These are phyloP conservation scores for Mantis religiosa DNA, from an alignment of 2,888 invertebrate species.

Conservation along the genomic window DNA sequence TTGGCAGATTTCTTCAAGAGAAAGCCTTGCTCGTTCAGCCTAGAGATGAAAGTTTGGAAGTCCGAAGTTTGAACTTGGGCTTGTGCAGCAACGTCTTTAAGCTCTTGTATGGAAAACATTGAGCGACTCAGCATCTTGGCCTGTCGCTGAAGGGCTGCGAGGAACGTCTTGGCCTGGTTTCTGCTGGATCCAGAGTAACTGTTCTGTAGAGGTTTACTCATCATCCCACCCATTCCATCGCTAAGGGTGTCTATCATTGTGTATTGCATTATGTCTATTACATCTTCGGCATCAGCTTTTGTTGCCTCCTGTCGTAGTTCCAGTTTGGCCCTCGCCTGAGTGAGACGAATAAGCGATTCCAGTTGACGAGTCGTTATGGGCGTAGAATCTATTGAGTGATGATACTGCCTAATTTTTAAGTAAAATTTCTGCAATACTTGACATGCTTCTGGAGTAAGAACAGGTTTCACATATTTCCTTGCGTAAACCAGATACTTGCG, in stretches of 20 bases:
- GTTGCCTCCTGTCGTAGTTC: slow-evolving; percentile 78
- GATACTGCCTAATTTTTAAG: slow-evolving; percentile 65
- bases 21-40: slow-evolving; percentile 81
- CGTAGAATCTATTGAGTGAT: slow-evolving; percentile 62
- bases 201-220: slow-evolving; percentile 59
- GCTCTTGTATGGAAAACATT: slow-evolving; percentile 69
- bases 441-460: slow-evolving; percentile 68
- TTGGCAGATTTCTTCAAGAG: slow-evolving; percentile 75
- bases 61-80: slow-evolving; percentile 61
- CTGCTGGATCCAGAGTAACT: slow-evolving; percentile 69
- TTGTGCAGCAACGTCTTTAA: slow-evolving; percentile 66
- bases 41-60: slow-evolving; percentile 66
- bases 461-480: slow-evolving; percentile 79
- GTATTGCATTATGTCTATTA: slow-evolving; percentile 78
- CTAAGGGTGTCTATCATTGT: slow-evolving; percentile 74
- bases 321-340: slow-evolving; percentile 82
- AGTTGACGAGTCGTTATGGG: slow-evolving; percentile 86
- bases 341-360: slow-evolving; percentile 80
- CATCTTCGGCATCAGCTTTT: slow-evolving; percentile 74
- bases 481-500: slow-evolving; percentile 92
- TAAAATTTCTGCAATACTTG: slow-evolving; percentile 73
- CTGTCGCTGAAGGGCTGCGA: slow-evolving; percentile 62
- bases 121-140: slow-evolving; percentile 64
- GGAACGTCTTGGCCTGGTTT: slow-evolving; percentile 66
- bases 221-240: slow-evolving; percentile 64